A percentile compares a stretch with the other conserved stretches of the same genome.
Evolutionary conservation across 2,113 vertebrate species (phyloP).

Genomic region (Scortum barcoo): DNA sequence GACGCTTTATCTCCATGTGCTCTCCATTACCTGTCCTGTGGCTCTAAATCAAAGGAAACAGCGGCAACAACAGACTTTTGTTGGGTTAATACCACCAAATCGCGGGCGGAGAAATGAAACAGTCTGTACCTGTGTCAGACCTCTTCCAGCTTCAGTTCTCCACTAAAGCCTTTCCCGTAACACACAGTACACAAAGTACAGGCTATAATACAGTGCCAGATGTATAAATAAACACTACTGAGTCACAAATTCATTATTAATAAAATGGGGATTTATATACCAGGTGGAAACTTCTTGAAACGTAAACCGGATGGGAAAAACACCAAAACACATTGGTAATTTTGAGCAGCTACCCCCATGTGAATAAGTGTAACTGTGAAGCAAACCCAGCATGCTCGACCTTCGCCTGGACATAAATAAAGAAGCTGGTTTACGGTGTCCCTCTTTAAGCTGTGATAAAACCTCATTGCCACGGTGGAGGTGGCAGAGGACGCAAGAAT

Average conservation of each 20-base stretch:
- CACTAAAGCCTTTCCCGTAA: not conserved
- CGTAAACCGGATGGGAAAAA: not conserved
- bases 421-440: not conserved
- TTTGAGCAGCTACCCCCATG: not conserved
- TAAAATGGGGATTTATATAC: not conserved
- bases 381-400: not conserved
- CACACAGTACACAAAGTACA: not conserved
- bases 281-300: not conserved
- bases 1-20: constrained; percentile 64
- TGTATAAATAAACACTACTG: not conserved
- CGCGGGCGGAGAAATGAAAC: constrained; percentile 31
- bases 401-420: constrained; percentile 20
- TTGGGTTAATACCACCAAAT: constrained; percentile 13
- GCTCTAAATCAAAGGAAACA: constrained; percentile 63
- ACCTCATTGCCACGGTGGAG: constrained; percentile 50
- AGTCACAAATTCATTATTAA: not conserved
- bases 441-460: not conserved
- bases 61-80: constrained; percentile 44
- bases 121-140: constrained; percentile 23
- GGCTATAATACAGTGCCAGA: not conserved
- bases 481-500: constrained; percentile 7
- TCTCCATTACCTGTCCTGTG: constrained; percentile 70
- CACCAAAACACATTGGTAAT: not conserved
- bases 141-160: not conserved
- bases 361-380: not conserved